Base-by-base conservation (phyloP, 2,113 vertebrate species). In the Otis tarda region DNA sequence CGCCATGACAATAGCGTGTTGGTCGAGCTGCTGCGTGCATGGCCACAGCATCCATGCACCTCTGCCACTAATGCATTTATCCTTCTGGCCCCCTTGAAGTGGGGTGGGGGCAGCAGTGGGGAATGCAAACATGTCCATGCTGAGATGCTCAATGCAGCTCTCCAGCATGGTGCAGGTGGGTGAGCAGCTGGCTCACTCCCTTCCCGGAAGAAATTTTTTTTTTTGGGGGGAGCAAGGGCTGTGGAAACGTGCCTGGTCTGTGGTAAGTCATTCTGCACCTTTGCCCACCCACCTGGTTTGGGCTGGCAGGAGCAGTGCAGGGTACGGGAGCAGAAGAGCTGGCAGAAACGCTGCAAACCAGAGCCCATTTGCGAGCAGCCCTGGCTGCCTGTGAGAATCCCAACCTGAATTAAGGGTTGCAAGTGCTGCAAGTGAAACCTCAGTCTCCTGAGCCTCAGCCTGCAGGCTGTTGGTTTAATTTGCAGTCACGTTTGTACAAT, bases 1-100 rank as follows among this genome's bases (percentile, higher is more conserved):
- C 96, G 89, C 89, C 87, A 92, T 96, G 95, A 71, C 94, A 12
- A 92, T 93, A 19, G 35, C 67, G 55, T 85, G 74, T 43, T 0
- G 8, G 45, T 64, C 2, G 0, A 78, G 89, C 76, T 1, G 1
- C 17, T 73, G 74, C 4, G 2, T 75, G 60, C 33, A 37, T 2
- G 81, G 81, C 84, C 50, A 27, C 59, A 67, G 95, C 17, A 81
- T 64, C 73, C 4, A 11, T 79, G 50, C 68, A 76, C 73, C 68
- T 90, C 82, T 1, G 0, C 12, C 59, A 14, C 9, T 7, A 14
- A 65, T 1, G 45, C 16, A 1, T 79, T 89, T 47, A 21, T 61
- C 30, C 23, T 56, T 14, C 56, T 0, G 1, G 25, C 56, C 74
- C 15, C 37, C 19, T 16, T 1, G 5, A 1, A 37, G 35, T 18